phyloP scores from a whole-genome alignment of 2,797 vertebrate species.

The Austrolebias charrua region DNA sequence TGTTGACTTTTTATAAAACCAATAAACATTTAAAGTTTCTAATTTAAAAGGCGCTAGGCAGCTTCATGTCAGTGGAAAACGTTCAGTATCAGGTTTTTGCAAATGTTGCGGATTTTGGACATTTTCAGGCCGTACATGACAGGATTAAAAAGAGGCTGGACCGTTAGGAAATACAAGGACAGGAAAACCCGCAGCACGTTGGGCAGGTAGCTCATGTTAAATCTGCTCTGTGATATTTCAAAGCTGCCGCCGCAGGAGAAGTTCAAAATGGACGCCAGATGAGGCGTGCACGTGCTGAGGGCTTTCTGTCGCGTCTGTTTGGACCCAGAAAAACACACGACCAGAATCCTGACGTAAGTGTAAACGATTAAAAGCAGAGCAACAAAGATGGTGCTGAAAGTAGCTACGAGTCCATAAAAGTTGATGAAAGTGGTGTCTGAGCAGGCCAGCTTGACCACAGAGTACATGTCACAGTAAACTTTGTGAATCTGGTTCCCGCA shows the following conservation, averaged over 20 bases:
- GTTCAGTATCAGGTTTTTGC: background rate
- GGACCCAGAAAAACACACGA: slow-evolving; percentile 23
- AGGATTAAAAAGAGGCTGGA: slow-evolving; percentile 11
- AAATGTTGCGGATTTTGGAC: background rate
- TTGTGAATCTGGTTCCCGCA: slow-evolving; percentile 23
- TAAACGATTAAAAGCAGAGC: slow-evolving; percentile 3
- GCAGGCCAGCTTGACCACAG: slow-evolving; percentile 34
- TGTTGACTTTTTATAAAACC: no score
- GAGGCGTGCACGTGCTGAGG: slow-evolving; percentile 40
- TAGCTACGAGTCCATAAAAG: slow-evolving; percentile 15
- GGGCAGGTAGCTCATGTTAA: slow-evolving; percentile 12
- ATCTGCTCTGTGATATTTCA: slow-evolving; percentile 30
- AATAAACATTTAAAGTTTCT: no score
- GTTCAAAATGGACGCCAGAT: slow-evolving; percentile 34
- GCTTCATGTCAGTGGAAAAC: background rate
- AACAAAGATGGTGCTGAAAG: background rate
- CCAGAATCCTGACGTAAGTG: slow-evolving; percentile 16
- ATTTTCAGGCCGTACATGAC: slow-evolving; percentile 11
- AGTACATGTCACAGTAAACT: slow-evolving; percentile 43
- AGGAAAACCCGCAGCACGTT: slow-evolving; percentile 10
- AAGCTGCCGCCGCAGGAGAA: slow-evolving; percentile 32
- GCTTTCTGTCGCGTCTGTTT: slow-evolving; percentile 43
- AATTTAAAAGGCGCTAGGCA: background rate
- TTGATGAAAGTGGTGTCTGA: slow-evolving; percentile 20
- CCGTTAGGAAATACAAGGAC: background rate